These are phyloP conservation scores for Limenitis camilla DNA, from an alignment of 2,888 invertebrate species.

Conservation along the genomic window DNA sequence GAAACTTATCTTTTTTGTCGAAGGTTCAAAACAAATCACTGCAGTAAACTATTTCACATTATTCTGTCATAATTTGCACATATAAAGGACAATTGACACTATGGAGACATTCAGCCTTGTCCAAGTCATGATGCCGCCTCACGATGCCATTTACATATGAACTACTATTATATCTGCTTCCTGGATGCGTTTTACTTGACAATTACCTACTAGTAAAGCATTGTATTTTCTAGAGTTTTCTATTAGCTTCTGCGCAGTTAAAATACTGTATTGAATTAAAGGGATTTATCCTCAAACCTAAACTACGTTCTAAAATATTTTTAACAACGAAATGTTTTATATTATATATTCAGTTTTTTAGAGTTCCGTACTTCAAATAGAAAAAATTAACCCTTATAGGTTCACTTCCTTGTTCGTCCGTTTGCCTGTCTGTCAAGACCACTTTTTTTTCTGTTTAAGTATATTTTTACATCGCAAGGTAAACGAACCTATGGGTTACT, in stretches of 20 bases:
- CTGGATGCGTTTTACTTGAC: constrained; percentile 19
- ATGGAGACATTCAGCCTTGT: constrained; percentile 2
- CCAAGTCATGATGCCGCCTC: constrained; percentile 4
- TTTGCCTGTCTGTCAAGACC: no score
- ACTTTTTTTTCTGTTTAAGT: no score
- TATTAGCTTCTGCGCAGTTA: not conserved
- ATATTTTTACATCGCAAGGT: no score
- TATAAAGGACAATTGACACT: constrained; percentile 3
- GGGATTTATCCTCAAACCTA: no score
- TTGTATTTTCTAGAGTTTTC: not conserved
- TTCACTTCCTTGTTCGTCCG: no score
- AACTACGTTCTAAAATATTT: no score
- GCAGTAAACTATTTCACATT: not conserved
- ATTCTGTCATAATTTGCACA: constrained; percentile 2
- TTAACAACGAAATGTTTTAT: no score
- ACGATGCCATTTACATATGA: constrained; percentile 21
- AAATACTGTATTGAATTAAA: no score
- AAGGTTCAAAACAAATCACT: not conserved
- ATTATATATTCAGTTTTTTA: no score
- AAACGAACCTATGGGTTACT: no score
- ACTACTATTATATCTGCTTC: constrained; percentile 13
- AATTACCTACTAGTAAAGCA: constrained; percentile 9
- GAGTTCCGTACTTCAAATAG: no score
- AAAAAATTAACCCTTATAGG: no score
- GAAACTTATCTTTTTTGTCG: not conserved